Base-by-base conservation (phyloP, 2,113 vertebrate species). In the Trematocara zebra region DNA sequence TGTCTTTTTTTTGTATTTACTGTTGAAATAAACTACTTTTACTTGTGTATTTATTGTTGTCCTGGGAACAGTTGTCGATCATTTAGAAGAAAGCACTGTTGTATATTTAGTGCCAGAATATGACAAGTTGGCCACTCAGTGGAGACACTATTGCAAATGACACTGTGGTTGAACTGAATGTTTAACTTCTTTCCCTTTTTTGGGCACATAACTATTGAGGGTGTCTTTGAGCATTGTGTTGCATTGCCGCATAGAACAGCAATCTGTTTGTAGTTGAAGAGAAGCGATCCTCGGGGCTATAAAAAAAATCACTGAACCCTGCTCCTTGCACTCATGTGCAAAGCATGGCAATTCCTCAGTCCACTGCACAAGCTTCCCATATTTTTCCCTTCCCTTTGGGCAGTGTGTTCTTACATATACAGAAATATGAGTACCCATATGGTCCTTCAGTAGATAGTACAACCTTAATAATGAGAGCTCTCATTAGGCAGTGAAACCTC, bases 391-490 rank as follows among this genome's bases (percentile, higher is more conserved):
- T 89, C 84, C 88, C 92, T 94, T 86, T 92, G 89, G 91, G 93
- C 93, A 89, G 87, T 84, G 86, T 92, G 89, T 94, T 92, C 83
- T 85, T 89, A 92, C 87, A 82, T 82, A 93, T 81, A 86, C 86
- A 92, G 82, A 87, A 85, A 94, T 94, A 91, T 86, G 42, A 90
- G 81, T 61, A 81, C 87, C 87, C 89, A 90, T 93, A 88, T 92
- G 89, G 92, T 93, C 87, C 85, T 82, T 91, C 85, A 91, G 89
- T 89, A 93, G 93, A 93, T 90, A 88, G 61, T 53, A 80, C 87
- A 90, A 83, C 88, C 86, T 79, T 91, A 88, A 93, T 95, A 93
- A 94, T 94, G 89, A 94, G 93, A 94, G 89, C 91, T 85, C 88
- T 95, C 93, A 94, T 92, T 94, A 94, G 86, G 81, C 82, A 64